A percentile compares a stretch with the other conserved stretches of the same genome.
Conservation (phyloP, 2,797 vertebrate species). For the Amblyopsis hoosieri region DNA sequence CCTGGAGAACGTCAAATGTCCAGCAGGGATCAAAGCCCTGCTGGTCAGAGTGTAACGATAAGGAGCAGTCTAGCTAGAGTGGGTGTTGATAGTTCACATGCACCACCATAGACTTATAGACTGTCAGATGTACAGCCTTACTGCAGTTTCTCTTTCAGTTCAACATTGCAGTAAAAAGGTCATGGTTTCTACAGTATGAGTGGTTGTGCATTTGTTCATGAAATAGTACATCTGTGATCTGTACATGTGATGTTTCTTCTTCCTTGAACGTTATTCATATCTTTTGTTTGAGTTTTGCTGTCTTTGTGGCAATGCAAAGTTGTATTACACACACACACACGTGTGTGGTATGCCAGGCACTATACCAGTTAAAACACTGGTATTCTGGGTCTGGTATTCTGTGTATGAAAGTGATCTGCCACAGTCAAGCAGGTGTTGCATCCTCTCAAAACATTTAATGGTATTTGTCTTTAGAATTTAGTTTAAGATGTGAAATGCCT, state of each 20-base stretch:
- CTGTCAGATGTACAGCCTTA: constrained; percentile 37
- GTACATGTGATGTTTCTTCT: not conserved
- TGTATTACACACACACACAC: not conserved
- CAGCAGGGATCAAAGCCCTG: constrained; percentile 41
- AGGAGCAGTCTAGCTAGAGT: constrained; percentile 50
- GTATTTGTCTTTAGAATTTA: too few relatives aligned
- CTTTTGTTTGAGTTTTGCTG: not conserved
- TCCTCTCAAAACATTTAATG: not conserved
- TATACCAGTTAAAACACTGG: constrained; percentile 8
- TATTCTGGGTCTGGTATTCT: constrained; percentile 25
- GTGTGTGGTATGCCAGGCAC: not conserved
- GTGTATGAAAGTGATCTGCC: constrained; percentile 26
- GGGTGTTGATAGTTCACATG: constrained; percentile 61
- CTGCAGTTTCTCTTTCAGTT: constrained; percentile 11
- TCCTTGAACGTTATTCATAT: not conserved
- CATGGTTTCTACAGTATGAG: not conserved
- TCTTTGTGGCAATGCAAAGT: not conserved
- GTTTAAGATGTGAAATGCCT: too few relatives aligned
- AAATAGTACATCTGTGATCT: too few relatives aligned
- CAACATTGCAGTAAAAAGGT: not conserved
- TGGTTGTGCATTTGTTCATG: constrained; percentile 1
- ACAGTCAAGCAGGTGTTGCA: constrained; percentile 32
- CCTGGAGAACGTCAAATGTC: constrained; percentile 55
- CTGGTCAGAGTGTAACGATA: constrained; percentile 51
- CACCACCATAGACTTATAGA: constrained; percentile 10